Conservation (phyloP, 2,797 vertebrate genomes). For the Erpetoichthys calabaricus region DNA sequence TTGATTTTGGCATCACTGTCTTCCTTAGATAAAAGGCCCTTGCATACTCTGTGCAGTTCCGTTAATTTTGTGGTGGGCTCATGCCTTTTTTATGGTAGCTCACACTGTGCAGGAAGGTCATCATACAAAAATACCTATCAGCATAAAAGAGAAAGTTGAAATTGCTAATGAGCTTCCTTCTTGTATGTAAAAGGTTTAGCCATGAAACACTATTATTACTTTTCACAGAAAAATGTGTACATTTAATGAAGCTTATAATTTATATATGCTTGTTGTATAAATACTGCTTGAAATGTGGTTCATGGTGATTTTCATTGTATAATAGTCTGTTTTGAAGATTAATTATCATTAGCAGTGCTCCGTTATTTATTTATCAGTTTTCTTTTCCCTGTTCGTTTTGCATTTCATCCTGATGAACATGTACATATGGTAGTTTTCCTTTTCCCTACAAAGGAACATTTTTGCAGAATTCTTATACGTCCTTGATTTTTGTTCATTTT, state of each 20-base stretch:
- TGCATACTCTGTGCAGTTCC: slow-evolving; percentile 41
- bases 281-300: slow-evolving; percentile 12
- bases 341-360: slow-evolving; percentile 19
- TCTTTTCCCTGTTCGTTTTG: too few species aligned
- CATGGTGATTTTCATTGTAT: slow-evolving; percentile 14
- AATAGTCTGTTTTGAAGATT: slow-evolving; percentile 24
- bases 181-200: too few species aligned
- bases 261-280: slow-evolving; percentile 22
- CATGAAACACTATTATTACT: too few species aligned
- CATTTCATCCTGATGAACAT: too few species aligned
- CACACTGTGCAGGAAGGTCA: slow-evolving; percentile 55
- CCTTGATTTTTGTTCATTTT: background rate
- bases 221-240: too few species aligned
- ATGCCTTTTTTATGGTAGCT: slow-evolving; percentile 50
- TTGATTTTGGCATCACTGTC: slow-evolving; percentile 43
- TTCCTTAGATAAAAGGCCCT: slow-evolving; percentile 54
- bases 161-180: slow-evolving; percentile 44
- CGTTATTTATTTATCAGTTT: slow-evolving; percentile 3
- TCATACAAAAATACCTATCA: slow-evolving; percentile 44
- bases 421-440: background rate
- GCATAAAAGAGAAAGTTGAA: slow-evolving; percentile 51
- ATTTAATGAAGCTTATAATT: too few species aligned
- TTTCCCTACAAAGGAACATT: background rate
- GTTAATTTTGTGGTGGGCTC: slow-evolving; percentile 49
- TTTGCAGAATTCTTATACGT: background rate